These are phyloP conservation scores for Pollicipes pollicipes DNA, from an alignment of 1,140 invertebrate genomes.

Conservation along the genomic window DNA sequence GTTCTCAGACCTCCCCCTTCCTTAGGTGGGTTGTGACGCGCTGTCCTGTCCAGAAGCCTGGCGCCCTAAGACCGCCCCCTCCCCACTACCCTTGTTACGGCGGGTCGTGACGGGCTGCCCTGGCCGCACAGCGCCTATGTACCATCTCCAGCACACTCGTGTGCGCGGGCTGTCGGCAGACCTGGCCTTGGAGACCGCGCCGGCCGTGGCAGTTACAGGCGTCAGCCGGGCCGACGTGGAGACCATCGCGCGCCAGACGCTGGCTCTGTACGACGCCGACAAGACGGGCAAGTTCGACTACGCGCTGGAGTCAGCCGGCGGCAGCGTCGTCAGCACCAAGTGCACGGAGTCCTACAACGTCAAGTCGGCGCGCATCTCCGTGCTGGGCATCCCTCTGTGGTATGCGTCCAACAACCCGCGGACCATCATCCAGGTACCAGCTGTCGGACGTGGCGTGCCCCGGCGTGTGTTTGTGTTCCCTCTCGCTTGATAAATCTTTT, in stretches of 20 bases:
- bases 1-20: too few relatives aligned
- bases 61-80: too few relatives aligned
- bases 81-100: too few relatives aligned
- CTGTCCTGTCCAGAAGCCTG: too few relatives aligned
- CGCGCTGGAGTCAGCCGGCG: constrained; percentile 64
- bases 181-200: neutral
- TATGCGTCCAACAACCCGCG: constrained; percentile 70
- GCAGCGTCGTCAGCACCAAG: constrained; percentile 70
- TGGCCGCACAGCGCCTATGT: too few relatives aligned
- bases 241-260: constrained; percentile 48
- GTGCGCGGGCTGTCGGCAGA: neutral
- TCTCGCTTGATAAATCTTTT: too few relatives aligned
- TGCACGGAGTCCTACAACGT: constrained; percentile 81
- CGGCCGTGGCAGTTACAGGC: neutral
- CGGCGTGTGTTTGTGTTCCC: too few relatives aligned
- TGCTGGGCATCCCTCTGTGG: constrained; percentile 70
- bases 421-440: constrained; percentile 60
- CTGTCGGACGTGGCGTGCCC: too few relatives aligned
- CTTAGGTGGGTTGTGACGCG: too few relatives aligned
- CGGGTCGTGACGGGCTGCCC: too few relatives aligned
- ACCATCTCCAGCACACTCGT: too few relatives aligned
- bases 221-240: constrained; percentile 38
- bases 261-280: constrained; percentile 74
- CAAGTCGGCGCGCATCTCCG: constrained; percentile 52
- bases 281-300: constrained; percentile 75